Evolutionary conservation across 2,888 invertebrate species (phyloP).

Genomic region (Agrotis puta): DNA sequence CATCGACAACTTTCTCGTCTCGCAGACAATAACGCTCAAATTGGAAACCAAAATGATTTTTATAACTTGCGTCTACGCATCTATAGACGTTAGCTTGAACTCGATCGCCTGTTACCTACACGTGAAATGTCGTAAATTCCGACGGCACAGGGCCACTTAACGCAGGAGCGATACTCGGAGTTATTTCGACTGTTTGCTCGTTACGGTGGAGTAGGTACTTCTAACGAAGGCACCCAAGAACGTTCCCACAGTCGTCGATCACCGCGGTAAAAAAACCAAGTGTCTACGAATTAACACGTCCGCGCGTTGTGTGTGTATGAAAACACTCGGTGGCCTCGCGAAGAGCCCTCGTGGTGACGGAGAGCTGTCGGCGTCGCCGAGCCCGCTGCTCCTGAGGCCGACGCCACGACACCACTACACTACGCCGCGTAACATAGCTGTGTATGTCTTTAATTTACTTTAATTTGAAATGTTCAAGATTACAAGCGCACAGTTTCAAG

Average conservation of each 20-base stretch:
- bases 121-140: conserved; percentile 87
- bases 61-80: conserved; percentile 80
- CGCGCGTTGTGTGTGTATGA: conserved; percentile 88
- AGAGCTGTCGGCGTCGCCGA: conserved; percentile 81
- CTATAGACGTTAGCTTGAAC: conserved; percentile 75
- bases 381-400: conserved; percentile 62
- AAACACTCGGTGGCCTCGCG: conserved; percentile 87
- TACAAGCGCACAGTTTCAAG: conserved; percentile 72
- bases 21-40: conserved; percentile 88
- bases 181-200: conserved; percentile 88
- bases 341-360: conserved; percentile 88
- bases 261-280: conserved; percentile 88
- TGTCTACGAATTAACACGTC: conserved; percentile 91
- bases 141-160: conserved; percentile 85
- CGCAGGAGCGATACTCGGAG: conserved; percentile 86
- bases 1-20: conserved; percentile 89
- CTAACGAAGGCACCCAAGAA: conserved; percentile 89
- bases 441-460: conserved; percentile 86
- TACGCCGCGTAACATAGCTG: conserved; percentile 85
- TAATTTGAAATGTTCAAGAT: conserved; percentile 81
- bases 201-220: conserved; percentile 88
- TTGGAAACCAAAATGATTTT: conserved; percentile 88
- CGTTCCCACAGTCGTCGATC: conserved; percentile 91
- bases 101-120: conserved; percentile 79
- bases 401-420: conserved; percentile 78